These are phyloP conservation scores for Nemotelus pantherinus DNA, from an alignment of 2,888 invertebrate genomes.

Conservation along the genomic window DNA sequence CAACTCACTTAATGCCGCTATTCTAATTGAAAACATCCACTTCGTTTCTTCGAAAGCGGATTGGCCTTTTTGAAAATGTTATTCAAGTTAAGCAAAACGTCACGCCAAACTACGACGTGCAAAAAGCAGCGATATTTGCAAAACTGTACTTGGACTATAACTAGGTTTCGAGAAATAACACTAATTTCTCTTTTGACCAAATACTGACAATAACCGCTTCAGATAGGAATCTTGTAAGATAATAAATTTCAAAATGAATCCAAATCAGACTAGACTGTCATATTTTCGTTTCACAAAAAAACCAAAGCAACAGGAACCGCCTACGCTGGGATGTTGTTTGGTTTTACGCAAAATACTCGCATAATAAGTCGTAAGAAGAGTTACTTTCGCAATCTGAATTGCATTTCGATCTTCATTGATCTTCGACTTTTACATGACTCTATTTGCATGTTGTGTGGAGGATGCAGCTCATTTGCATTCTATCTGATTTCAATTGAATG, in stretches of 20 bases:
- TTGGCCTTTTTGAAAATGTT: slow-evolving; percentile 8
- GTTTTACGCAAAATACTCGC: not conserved
- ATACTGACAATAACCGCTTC: not conserved
- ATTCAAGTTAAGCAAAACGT: not conserved
- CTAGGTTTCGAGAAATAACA: not conserved
- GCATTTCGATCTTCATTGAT: slow-evolving; percentile 24
- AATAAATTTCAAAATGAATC: slow-evolving; percentile 5
- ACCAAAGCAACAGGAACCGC: slow-evolving; percentile 2
- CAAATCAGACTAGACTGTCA: not conserved
- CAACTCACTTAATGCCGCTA: not conserved
- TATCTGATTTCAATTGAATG: slow-evolving; percentile 8
- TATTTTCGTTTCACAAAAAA: not conserved
- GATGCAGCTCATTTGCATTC: not conserved
- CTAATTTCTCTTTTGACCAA: slow-evolving; percentile 38
- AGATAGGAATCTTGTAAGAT: not conserved
- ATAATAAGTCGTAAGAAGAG: not conserved
- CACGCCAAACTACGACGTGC: not conserved
- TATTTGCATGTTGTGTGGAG: slow-evolving; percentile 25
- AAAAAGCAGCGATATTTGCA: not conserved
- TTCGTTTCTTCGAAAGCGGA: slow-evolving; percentile 17
- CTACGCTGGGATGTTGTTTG: slow-evolving; percentile 1
- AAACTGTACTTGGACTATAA: slow-evolving; percentile 13
- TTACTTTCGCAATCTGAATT: not conserved
- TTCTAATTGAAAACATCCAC: slow-evolving; percentile 9
- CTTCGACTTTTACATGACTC: slow-evolving; percentile 18